A percentile compares a stretch with the other conserved stretches of the same genome.
Conservation (phyloP, 1,140 invertebrate genomes). For the Planococcus citri region DNA sequence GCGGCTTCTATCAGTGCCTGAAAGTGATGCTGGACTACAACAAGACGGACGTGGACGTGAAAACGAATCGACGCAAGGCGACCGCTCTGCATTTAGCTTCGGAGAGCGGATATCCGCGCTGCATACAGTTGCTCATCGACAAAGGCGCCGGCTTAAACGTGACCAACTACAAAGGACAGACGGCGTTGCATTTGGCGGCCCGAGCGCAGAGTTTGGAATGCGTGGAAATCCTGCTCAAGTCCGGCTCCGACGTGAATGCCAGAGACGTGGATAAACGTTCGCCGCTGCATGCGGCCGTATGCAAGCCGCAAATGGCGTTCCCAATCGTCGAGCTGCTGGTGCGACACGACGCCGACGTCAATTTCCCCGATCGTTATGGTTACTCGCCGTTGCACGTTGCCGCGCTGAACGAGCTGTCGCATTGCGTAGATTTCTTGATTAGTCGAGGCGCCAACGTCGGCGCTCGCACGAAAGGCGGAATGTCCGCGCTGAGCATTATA, state of each 20-base stretch:
- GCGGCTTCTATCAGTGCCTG: constrained; percentile 52
- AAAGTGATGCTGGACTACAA: constrained; percentile 33
- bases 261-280: constrained; percentile 64
- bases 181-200: constrained; percentile 61
- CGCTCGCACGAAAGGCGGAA: constrained; percentile 66
- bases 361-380: constrained; percentile 73
- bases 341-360: constrained; percentile 65
- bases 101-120: constrained; percentile 52
- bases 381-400: constrained; percentile 80
- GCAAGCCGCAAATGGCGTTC: constrained; percentile 57
- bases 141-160: constrained; percentile 55
- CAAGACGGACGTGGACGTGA: constrained; percentile 27
- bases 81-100: constrained; percentile 72
- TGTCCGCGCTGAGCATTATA: constrained; percentile 67
- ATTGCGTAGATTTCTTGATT: constrained; percentile 67
- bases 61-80: constrained; percentile 26
- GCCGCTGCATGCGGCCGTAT: constrained; percentile 61
- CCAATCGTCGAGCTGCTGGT: constrained; percentile 60
- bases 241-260: constrained; percentile 56
- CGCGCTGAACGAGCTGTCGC: constrained; percentile 67
- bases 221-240: constrained; percentile 57
- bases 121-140: constrained; percentile 52
- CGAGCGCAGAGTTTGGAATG: constrained; percentile 61
- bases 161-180: constrained; percentile 61
- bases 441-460: constrained; percentile 73